A percentile compares a stretch with the other conserved stretches of the same genome.
phyloP scores from a whole-genome alignment of 2,113 vertebrate species.

The Chelonoidis abingdonii region DNA sequence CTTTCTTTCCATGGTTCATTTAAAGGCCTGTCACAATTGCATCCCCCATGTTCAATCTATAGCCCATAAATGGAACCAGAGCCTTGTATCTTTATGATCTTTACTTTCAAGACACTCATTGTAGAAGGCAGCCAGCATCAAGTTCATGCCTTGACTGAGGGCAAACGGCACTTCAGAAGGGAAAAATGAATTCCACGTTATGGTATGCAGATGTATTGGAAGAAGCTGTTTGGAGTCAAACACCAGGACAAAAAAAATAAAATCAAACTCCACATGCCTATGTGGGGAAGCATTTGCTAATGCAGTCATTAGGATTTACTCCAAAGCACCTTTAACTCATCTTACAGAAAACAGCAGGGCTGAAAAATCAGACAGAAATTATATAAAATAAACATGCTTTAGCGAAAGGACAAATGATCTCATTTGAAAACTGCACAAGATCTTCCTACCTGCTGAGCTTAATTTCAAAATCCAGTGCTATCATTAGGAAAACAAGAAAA shows the following conservation, averaged over 20 bases:
- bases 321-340: conserved; percentile 36
- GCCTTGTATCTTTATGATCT: neutral
- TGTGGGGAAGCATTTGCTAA: conserved; percentile 35
- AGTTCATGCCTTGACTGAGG: conserved; percentile 14
- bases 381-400: conserved; percentile 16
- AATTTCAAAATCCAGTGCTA: conserved; percentile 45
- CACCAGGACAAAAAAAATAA: conserved; percentile 29
- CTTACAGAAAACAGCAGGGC: conserved; percentile 42
- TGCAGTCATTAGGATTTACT: conserved; percentile 40
- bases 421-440: conserved; percentile 36
- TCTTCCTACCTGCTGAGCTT: conserved; percentile 51
- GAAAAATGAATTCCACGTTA: accelerated
- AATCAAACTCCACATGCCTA: neutral
- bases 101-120: conserved; percentile 7
- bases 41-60: neutral
- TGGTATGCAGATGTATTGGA: neutral
- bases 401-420: conserved; percentile 32
- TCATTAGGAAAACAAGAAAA: neutral
- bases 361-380: conserved; percentile 16
- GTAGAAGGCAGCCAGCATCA: conserved; percentile 26
- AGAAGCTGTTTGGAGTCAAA: neutral
- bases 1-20: neutral
- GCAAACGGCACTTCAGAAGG: neutral
- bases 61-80: neutral
- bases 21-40: neutral